Conservation (phyloP, 2,113 vertebrate species). For the crab-eating macaque (Macaca fascicularis) region DNA sequence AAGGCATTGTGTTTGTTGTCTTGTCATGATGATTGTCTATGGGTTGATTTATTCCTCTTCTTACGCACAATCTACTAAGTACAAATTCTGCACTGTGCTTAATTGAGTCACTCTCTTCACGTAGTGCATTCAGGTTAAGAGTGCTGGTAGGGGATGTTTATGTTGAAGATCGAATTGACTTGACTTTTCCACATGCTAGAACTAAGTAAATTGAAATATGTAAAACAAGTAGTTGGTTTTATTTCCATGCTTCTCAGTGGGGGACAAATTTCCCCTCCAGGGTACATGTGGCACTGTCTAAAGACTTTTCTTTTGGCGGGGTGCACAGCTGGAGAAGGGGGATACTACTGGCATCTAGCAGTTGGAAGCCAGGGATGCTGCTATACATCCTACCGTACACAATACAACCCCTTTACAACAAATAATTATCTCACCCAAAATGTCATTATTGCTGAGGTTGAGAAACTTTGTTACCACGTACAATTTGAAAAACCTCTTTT, state of each 20-base stretch:
- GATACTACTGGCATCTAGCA: background rate
- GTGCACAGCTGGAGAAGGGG: background rate
- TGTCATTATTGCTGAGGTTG: background rate
- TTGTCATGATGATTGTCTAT: background rate
- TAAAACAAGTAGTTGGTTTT: background rate
- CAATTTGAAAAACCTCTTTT: background rate
- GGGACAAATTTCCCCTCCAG: background rate
- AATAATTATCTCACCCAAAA: background rate
- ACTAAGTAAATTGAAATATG: background rate
- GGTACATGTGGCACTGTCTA: background rate
- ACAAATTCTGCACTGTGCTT: background rate
- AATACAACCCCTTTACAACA: fast-evolving
- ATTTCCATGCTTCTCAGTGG: background rate
- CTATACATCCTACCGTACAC: too few relatives aligned
- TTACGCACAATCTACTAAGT: background rate
- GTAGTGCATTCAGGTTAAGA: background rate
- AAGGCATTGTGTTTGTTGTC: background rate
- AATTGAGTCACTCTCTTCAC: background rate
- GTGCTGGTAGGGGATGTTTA: background rate
- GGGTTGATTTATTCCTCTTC: background rate
- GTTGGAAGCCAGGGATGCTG: background rate
- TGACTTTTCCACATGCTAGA: background rate
- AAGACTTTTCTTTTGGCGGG: background rate
- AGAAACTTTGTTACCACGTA: background rate
- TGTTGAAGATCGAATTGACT: background rate